phyloP scores from a whole-genome alignment of 2,888 invertebrate genomes.

The Hermaeophaga mercurialis region DNA sequence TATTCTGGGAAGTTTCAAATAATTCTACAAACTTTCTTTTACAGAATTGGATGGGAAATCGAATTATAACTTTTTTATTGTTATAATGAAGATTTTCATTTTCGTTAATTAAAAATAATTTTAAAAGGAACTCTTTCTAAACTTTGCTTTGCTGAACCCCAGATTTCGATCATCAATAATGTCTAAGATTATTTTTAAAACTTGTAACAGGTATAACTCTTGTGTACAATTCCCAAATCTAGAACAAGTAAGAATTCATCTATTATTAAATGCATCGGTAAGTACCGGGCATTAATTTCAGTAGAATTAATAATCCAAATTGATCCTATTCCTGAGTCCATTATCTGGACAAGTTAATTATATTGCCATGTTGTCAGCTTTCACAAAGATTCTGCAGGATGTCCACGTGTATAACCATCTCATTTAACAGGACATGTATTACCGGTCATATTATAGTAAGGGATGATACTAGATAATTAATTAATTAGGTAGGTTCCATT shows the following conservation, averaged over 20 bases:
- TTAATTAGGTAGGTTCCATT: too few relatives aligned
- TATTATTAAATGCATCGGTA: neutral
- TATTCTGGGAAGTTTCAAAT: neutral
- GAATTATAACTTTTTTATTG: conserved; percentile 2
- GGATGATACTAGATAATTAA: too few relatives aligned
- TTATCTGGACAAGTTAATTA: conserved; percentile 11
- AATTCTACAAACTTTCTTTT: neutral
- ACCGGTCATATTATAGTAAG: too few relatives aligned
- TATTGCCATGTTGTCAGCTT: neutral
- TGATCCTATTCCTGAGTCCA: neutral
- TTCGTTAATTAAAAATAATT: neutral
- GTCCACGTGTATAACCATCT: too few relatives aligned
- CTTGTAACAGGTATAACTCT: too few relatives aligned
- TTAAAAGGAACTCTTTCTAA: too few relatives aligned
- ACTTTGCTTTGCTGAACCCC: too few relatives aligned
- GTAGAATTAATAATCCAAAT: conserved; percentile 7
- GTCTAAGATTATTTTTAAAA: too few relatives aligned
- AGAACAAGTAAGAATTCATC: neutral
- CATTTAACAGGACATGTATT: too few relatives aligned
- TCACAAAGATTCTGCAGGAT: neutral
- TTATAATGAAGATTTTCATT: neutral
- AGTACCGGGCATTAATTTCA: conserved; percentile 2
- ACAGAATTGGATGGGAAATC: neutral
- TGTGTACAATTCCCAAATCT: neutral
- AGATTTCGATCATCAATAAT: too few relatives aligned